phyloP scores from a whole-genome alignment of 2,888 invertebrate genomes.

The Galeruca laticollis region DNA sequence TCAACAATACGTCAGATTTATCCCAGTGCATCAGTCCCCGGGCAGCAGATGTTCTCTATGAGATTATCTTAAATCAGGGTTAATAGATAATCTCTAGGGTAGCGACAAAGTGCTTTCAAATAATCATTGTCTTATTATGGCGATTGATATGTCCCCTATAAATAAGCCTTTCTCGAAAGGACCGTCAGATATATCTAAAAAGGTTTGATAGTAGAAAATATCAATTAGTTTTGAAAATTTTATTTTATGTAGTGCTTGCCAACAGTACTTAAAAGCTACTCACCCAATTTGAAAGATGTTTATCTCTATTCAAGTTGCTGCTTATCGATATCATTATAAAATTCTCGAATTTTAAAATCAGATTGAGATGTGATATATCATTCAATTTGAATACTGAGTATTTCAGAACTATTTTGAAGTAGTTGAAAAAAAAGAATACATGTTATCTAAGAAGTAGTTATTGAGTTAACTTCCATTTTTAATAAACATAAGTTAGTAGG shows the following conservation, averaged over 20 bases:
- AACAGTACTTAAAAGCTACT: no score
- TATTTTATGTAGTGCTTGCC: neutral
- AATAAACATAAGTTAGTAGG: no score
- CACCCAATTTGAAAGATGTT: neutral
- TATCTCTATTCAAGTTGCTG: neutral
- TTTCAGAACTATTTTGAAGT: no score
- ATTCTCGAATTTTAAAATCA: no score
- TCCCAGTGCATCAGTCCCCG: slow-evolving; percentile 3
- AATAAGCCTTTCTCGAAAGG: slow-evolving; percentile 1
- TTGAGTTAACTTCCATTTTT: no score
- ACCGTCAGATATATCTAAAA: neutral
- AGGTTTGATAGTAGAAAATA: neutral
- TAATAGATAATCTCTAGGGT: slow-evolving; percentile 35
- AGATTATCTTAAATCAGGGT: slow-evolving; percentile 34
- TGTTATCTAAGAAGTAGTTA: no score
- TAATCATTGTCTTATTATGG: slow-evolving; percentile 26
- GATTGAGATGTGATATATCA: no score
- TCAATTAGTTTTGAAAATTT: neutral
- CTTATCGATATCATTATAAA: no score
- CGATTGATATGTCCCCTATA: slow-evolving; percentile 7
- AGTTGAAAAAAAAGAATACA: no score
- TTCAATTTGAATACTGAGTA: no score
- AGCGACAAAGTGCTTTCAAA: slow-evolving; percentile 30
- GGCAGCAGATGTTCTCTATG: slow-evolving; percentile 28
- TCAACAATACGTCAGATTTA: neutral